Base-by-base conservation (phyloP, 2,797 vertebrate genomes). In the Aplochiton taeniatus region DNA sequence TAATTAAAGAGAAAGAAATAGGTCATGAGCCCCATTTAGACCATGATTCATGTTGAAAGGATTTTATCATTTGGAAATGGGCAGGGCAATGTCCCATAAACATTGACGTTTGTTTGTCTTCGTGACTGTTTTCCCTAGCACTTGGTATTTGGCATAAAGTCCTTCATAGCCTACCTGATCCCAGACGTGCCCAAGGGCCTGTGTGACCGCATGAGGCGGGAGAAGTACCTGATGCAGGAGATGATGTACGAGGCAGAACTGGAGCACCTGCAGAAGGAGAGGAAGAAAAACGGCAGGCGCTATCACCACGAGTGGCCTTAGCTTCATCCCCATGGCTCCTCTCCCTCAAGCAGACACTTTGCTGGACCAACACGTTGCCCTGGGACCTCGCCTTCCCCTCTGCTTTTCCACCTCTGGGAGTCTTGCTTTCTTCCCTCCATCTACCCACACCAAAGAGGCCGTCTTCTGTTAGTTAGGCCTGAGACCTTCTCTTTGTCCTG, bases 271-370 rank as follows among this genome's bases (percentile, higher is more conserved):
- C 98, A 99, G 85, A 95, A 93, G 77, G 94, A 98, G 72, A 91
- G 94, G 64, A 98, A 96, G 83, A 98, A 95, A 89, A 98, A 97
- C 1, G 97, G 97, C 65, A 94, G 93, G 74, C 95, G 95, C 51
- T 96, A 94, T 92, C 95, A 99, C 93, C 96, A 99, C 0, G 98
- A 99, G 90, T 99, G 97, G 96, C 97, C 96, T 96, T 99, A 98
- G 94, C 57, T 73, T 70, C 49, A 52, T 63, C 72, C 67, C 42
- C 52, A 4, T 5, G 0, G 68, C 63, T 73, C 68, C 47, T n/a
- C n/a, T 55, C 74, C 52, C 46, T 66, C 65, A 20, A 44, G 67
- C 49, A 48, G 71, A 48, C 66, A 70, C 41, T 45, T n/a, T 14
- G 9, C 43, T 52, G 50, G 61, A 65, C 41, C 43, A 68, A 53